Conservation (phyloP, 2,888 invertebrate species). For the Drosophila borborema region DNA sequence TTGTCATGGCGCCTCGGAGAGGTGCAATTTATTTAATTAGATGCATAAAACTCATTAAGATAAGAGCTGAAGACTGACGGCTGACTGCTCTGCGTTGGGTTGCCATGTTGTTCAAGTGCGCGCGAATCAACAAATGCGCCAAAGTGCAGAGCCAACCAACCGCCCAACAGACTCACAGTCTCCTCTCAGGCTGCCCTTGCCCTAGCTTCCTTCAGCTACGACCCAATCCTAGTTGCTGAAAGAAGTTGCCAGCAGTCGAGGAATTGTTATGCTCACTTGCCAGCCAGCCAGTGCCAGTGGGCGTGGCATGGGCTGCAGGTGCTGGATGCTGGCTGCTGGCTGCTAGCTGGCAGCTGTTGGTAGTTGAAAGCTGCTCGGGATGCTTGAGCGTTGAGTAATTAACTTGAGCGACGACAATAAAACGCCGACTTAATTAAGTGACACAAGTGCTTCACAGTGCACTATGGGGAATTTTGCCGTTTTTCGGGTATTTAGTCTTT, state of each 20-base stretch:
- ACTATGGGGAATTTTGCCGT: too few relatives aligned
- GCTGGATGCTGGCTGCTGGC: conserved; percentile 5
- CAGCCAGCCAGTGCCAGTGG: conserved; percentile 51
- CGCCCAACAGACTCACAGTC: background rate
- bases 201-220: background rate
- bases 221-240: conserved; percentile 10
- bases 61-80: conserved; percentile 73
- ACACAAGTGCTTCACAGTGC: conserved; percentile 66
- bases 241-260: conserved; percentile 51
- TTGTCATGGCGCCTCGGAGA: conserved; percentile 74
- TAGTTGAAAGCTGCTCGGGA: conserved; percentile 26
- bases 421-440: conserved; percentile 80
- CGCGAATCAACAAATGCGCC: conserved; percentile 80
- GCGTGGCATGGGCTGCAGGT: conserved; percentile 18
- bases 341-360: conserved; percentile 8
- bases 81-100: conserved; percentile 22
- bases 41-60: conserved; percentile 84
- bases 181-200: background rate
- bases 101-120: conserved; percentile 70
- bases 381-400: conserved; percentile 64
- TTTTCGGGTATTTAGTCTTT: too few relatives aligned
- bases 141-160: conserved; percentile 61
- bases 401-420: conserved; percentile 79
- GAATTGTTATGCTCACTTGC: conserved; percentile 77
- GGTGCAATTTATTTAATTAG: conserved; percentile 84